Evolutionary conservation across 2,113 vertebrate genomes (phyloP), one percentile per base, ranked within the genome.

Genomic region (Proteles cristata): DNA sequence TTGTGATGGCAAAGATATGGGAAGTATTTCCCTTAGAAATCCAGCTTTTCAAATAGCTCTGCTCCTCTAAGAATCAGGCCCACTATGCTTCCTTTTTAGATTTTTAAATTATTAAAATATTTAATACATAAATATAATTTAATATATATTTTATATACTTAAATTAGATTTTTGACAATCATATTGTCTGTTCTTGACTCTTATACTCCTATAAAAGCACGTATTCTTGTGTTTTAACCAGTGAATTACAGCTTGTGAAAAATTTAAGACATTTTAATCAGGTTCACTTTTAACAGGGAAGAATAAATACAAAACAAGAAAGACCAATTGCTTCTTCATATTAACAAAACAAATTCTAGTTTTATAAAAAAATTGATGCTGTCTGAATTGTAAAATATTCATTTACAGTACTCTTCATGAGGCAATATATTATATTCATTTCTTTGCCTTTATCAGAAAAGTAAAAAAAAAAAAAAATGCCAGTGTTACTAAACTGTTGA

Each of bases 331-430:
- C 84, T 88, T 89, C 58, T 93, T 10, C 81, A 31, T 93, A 69
- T 73, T 73, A 94, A 94, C 17, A 87, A 97, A 86, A 21, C 23
- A 89, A 15, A 15, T 88, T 83, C 66, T 89, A 73, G 48, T 90
- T 88, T 88, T 79, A 21, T 90, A 61, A 65, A 45, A 76, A 94
- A 85, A 66, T 58, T 23, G 7, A 50, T 93, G 26, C 8, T 73
- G 2, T 61, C 25, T 90, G n/a, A 92, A 88, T 92, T 89, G 48
- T 93, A 87, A 76, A 45, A 45, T 79, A 68, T 66, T 68, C 55
- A 48, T 35, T 77, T 79, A 71, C 0, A 28, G 93, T 71, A n/a
- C 0, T 58, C 95, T 85, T 53, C 23, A 58, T 95, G 84, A 86
- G 14, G 61, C 33, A 94, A 74, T 91, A 69, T 95, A 87, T n/a